Conservation (phyloP, 2,797 vertebrate genomes). For the Epinephelus malabaricus region DNA sequence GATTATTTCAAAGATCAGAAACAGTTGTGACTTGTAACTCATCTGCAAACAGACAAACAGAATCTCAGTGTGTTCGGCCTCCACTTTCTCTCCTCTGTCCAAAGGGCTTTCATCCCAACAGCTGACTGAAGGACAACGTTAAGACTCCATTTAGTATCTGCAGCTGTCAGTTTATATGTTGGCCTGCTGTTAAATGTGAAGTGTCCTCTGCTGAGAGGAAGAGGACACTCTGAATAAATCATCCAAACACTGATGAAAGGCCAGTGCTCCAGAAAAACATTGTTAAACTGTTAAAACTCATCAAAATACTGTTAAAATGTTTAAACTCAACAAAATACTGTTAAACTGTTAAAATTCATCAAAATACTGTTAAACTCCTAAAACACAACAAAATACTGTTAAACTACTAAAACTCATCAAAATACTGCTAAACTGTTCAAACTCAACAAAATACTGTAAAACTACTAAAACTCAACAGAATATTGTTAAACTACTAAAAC, state of each 20-base stretch:
- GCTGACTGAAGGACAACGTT: background rate
- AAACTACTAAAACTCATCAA: no score
- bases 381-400: no score
- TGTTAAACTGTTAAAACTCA: no score
- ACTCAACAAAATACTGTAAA: no score
- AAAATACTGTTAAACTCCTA: no score
- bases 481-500: no score
- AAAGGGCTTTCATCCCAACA: background rate
- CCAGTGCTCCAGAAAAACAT: background rate
- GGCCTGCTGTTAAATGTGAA: background rate
- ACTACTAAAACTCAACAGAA: no score
- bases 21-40: background rate
- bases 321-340: no score
- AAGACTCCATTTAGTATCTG: background rate
- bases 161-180: slow-evolving; percentile 19
- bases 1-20: background rate
- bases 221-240: background rate
- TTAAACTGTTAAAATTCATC: no score
- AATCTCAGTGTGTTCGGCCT: background rate
- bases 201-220: slow-evolving; percentile 11
- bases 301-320: no score
- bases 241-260: background rate
- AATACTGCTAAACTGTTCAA: no score
- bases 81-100: background rate
- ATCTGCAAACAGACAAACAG: background rate